Conservation (phyloP, 2,888 invertebrate genomes). For the Fragum sueziense region DNA sequence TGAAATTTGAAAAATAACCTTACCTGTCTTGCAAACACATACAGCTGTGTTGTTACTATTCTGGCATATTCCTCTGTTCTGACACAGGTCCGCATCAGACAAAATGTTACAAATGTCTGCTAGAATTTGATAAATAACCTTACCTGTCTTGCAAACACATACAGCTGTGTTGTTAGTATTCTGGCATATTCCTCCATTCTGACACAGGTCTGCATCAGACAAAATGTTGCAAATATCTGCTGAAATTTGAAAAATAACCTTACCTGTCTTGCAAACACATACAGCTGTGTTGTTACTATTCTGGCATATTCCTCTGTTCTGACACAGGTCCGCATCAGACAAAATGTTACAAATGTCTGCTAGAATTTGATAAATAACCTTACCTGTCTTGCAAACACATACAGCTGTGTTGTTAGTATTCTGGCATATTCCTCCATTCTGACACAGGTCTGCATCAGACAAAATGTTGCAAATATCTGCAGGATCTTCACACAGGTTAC, state of each 20-base stretch:
- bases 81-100: conserved; percentile 18
- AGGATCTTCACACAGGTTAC: conserved; percentile 54
- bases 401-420: conserved; percentile 27
- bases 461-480: conserved; percentile 52
- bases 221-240: conserved; percentile 52
- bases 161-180: conserved; percentile 27
- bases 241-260: neutral
- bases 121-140: neutral
- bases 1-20: neutral
- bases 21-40: conserved; percentile 38
- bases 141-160: conserved; percentile 38
- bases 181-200: conserved; percentile 30
- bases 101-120: conserved; percentile 50
- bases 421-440: conserved; percentile 30
- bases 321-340: conserved; percentile 18
- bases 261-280: conserved; percentile 38
- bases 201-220: conserved; percentile 18
- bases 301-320: conserved; percentile 30
- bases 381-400: conserved; percentile 38
- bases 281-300: conserved; percentile 27
- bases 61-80: conserved; percentile 30
- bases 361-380: neutral
- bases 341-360: conserved; percentile 50
- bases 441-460: conserved; percentile 18
- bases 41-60: conserved; percentile 27